phyloP scores from a whole-genome alignment of 2,888 invertebrate genomes.

The Euspilapteryx auroguttella region DNA sequence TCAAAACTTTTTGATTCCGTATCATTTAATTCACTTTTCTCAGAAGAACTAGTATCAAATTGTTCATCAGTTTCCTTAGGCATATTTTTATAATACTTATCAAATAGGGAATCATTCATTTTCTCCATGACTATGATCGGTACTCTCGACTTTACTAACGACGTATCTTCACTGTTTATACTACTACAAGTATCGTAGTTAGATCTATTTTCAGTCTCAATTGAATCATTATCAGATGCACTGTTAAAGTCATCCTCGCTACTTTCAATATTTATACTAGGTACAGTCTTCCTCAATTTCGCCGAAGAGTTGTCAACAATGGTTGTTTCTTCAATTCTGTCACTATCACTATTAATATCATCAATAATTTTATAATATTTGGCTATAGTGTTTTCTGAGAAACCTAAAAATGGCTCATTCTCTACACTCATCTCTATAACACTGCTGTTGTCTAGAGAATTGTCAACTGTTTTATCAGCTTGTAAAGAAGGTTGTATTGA shows the following conservation, averaged over 20 bases:
- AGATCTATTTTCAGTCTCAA: slow-evolving; percentile 17
- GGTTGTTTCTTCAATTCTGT: slow-evolving; percentile 4
- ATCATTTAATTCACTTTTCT: slow-evolving; percentile 5
- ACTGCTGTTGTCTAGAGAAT: neutral
- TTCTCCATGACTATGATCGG: slow-evolving; percentile 22
- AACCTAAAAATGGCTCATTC: slow-evolving; percentile 10
- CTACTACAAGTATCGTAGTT: slow-evolving; percentile 36
- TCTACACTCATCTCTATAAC: slow-evolving; percentile 1
- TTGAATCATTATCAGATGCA: neutral
- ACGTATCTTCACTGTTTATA: slow-evolving; percentile 2
- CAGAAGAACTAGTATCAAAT: slow-evolving; percentile 6
- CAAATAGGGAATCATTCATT: slow-evolving; percentile 25
- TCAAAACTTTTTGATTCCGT: slow-evolving; percentile 2
- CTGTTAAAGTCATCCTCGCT: neutral
- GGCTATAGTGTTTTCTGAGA: slow-evolving; percentile 5
- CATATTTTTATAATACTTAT: slow-evolving; percentile 21
- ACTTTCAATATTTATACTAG: neutral
- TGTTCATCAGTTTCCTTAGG: neutral
- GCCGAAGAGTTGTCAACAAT: too few species aligned
- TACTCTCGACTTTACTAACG: slow-evolving; percentile 9
- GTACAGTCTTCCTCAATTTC: too few species aligned
- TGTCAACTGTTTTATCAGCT: neutral
- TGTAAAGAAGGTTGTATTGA: slow-evolving; percentile 3
- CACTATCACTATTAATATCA: slow-evolving; percentile 6
- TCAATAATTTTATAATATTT: neutral